Conservation (phyloP, 2,113 vertebrate species). For the Ptilonorhynchus violaceus region DNA sequence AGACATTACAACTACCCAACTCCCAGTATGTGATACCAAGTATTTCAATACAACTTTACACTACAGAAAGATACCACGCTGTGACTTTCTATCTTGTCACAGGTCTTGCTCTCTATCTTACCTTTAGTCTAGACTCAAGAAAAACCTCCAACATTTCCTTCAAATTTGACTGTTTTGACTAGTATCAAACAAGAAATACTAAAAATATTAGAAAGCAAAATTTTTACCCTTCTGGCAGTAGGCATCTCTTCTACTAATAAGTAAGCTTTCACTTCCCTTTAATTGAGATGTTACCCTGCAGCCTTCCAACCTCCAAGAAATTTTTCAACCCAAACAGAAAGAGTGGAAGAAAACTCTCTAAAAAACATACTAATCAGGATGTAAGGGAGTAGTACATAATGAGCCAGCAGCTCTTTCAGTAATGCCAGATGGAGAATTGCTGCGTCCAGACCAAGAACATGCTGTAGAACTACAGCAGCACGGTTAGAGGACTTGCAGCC, state of each 20-base stretch:
- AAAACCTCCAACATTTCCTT: neutral
- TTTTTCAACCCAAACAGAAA: neutral
- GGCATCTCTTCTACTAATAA: neutral
- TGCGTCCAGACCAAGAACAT: neutral
- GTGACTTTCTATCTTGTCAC: neutral
- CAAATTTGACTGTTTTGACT: neutral
- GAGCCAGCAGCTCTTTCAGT: neutral
- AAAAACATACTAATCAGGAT: neutral
- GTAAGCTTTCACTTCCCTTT: neutral
- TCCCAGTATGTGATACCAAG: fast-evolving
- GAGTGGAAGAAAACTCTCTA: neutral
- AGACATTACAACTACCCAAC: neutral
- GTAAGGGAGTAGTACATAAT: neutral
- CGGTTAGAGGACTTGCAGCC: neutral
- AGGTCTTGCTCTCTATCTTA: neutral
- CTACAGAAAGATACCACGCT: neutral
- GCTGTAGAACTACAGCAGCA: neutral
- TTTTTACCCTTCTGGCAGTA: neutral
- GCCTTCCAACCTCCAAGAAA: neutral
- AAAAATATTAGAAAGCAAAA: neutral
- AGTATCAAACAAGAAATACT: neutral
- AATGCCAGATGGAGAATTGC: neutral
- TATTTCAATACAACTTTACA: neutral
- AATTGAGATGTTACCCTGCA: neutral
- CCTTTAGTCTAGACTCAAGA: neutral